Evolutionary conservation across 2,797 vertebrate species (phyloP), one percentile per base, ranked within the genome.

Genomic region (Enoplosus armatus): DNA sequence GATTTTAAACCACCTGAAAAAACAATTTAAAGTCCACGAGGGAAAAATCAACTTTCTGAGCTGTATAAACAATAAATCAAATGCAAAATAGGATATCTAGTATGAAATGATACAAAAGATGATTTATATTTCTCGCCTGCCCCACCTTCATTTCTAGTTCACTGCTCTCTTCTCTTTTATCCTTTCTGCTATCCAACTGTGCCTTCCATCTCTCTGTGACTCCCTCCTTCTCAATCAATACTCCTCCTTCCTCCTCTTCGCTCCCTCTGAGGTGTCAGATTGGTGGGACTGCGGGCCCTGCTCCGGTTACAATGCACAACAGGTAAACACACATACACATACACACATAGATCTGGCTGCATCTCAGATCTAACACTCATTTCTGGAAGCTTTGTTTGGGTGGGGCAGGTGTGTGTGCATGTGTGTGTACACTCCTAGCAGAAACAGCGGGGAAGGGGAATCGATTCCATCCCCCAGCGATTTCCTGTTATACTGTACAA

Each of bases 381-480:
- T 81, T 87, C 61, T 76, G 41, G 53, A 75, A 71, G 78, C 75
- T 75, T 79, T 77, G 64, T 77, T 77, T 83, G 75, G 79, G 80
- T 65, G 73, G 75, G 78, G 81, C 76, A 82, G 71, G 74, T 86
- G 77, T 83, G 77, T 81, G 54, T 54, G 45, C 58, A 58, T 66
- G 43, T 68, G 65, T 75, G 60, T 59, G 64, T 56, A 47, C 22
- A 75, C 45, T 65, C n/a, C 8, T 54, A 51, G 63, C 59, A 45
- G 37, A 89, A 90, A 86, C 89, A 86, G 87, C 63, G 10, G 74
- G 89, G 61, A 84, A 70, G 27, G 31, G 26, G 81, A 92, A 89
- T 90, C 83, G 55, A 92, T 93, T 89, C 79, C 77, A 87, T 84
- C 84, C 88, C 84, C 84, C 75, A 70, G 83, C 4, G 54, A 79